Evolutionary conservation across 1,140 invertebrate genomes (phyloP), one percentile per base, ranked within the genome.

Genomic region (Cydia strobilella): DNA sequence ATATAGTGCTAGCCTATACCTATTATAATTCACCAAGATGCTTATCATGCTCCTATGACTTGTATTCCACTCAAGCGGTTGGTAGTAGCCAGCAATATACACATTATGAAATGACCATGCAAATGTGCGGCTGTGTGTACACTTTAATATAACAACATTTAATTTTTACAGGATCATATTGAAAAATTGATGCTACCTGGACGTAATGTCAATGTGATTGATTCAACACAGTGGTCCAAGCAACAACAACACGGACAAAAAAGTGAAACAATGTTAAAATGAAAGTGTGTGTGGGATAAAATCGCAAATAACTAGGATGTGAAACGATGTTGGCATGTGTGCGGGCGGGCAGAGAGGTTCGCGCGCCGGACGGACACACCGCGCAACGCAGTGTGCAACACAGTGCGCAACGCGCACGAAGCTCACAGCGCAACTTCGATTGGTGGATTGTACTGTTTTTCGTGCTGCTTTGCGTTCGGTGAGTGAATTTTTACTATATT

Each of bases 241-340:
- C 54, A 23, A 59, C 20, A 59, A 10, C 54, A 23, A 59, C 54
- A 12, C 51, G 51, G 76, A 80, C 76, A 80, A 78, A 79, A 79
- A 35, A 75, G 79, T 80, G 80, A 42, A 12, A 59, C 3, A 23
- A 59, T 59, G 54, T 59, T 59, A 59, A 69, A 35, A 69, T 35
- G 35, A 69, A 69, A 69, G 18, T 39, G 31, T 45, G 20, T 23
- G 35, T 72, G 42, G 31, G 42, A 72, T 48, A 18, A 72, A 69
- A 35, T 39, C 4, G 71, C 42, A 25, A 72, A 39, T 72, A 45
- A 45, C 39, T 48, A 75, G 39, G 86, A 90, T 90, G 87, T 90
- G 84, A 89, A 83, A 79, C 81, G 35, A 90, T 90, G 89, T 84
- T 84, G 84, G 84, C 74, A 90, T 88, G 87, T 74, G 83, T 82